Conservation (phyloP, 2,888 invertebrate genomes). For the Drosophila diplacantha region DNA sequence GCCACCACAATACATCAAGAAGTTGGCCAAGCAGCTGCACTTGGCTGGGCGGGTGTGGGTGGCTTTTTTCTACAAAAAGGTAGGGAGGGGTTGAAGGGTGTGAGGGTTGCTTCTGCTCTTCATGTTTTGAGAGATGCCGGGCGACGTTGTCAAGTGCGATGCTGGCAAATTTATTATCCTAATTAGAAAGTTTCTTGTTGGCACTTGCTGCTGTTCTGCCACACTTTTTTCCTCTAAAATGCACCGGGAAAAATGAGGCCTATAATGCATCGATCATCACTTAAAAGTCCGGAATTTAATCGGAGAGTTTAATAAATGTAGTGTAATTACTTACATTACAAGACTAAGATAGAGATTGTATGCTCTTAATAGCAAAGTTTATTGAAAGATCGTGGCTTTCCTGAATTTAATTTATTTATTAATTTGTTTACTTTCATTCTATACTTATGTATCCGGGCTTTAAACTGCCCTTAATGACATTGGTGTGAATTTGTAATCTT, state of each 20-base stretch:
- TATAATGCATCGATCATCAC: neutral
- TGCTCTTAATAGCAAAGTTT: neutral
- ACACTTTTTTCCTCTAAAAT: neutral
- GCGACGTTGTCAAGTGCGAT: constrained; percentile 68
- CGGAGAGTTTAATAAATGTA: neutral
- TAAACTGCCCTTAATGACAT: rapidly evolving
- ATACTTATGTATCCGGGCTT: no score
- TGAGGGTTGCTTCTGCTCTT: constrained; percentile 35
- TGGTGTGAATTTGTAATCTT: neutral
- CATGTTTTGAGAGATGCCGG: constrained; percentile 56
- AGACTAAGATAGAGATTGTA: neutral
- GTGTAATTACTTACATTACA: neutral
- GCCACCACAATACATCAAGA: constrained; percentile 64
- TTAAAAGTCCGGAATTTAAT: neutral
- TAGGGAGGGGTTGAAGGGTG: neutral
- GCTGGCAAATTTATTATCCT: constrained; percentile 73
- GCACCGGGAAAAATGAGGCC: constrained; percentile 1
- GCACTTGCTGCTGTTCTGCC: constrained; percentile 45
- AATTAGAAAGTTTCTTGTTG: constrained; percentile 74
- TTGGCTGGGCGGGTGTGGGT: constrained; percentile 1
- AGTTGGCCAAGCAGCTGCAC: constrained; percentile 45
- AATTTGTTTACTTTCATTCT: no score
- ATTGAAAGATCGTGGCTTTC: neutral
- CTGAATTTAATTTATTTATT: no score
- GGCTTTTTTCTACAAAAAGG: neutral